A percentile compares a stretch with the other conserved stretches of the same genome.
phyloP scores from a whole-genome alignment of 2,888 invertebrate species.

The Tipula unca region DNA sequence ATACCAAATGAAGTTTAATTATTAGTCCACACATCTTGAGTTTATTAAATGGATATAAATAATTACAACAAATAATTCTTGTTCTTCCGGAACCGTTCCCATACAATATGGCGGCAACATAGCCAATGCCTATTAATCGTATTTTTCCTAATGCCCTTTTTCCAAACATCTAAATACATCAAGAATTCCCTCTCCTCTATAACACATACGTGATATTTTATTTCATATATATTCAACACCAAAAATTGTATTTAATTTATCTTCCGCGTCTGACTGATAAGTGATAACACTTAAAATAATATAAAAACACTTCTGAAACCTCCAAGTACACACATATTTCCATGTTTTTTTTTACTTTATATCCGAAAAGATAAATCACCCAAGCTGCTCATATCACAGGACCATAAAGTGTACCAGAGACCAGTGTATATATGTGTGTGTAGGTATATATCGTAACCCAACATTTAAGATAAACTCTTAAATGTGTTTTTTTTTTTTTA shows the following conservation, averaged over 20 bases:
- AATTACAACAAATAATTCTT: too few relatives aligned
- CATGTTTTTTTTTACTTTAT: neutral
- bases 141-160: too few relatives aligned
- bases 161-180: neutral
- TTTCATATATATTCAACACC: neutral
- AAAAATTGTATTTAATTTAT: neutral
- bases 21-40: too few relatives aligned
- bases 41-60: too few relatives aligned
- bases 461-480: neutral
- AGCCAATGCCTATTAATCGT: too few relatives aligned
- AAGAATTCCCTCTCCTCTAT: neutral
- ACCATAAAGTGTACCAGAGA: neutral
- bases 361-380: neutral
- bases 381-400: neutral
- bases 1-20: too few relatives aligned
- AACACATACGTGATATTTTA: neutral
- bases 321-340: neutral
- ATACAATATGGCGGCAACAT: too few relatives aligned
- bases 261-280: neutral
- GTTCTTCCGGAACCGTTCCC: too few relatives aligned
- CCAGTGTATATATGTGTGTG: neutral
- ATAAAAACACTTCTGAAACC: neutral
- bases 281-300: neutral
- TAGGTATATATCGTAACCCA: neutral
- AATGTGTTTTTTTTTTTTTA: neutral